These are phyloP conservation scores for Sula dactylatra DNA, from an alignment of 2,113 vertebrate genomes.

Conservation along the genomic window DNA sequence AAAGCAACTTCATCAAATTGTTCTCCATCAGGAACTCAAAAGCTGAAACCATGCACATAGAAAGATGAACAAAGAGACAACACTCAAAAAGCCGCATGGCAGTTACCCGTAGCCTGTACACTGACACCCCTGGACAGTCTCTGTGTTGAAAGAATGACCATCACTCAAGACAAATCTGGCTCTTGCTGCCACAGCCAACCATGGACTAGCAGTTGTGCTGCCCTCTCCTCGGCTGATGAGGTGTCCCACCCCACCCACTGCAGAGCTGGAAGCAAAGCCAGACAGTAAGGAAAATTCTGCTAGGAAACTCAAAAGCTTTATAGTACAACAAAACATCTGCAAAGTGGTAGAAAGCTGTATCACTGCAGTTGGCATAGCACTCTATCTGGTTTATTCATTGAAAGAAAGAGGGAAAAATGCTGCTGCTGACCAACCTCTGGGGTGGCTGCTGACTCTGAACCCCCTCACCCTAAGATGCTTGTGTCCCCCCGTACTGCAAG, in stretches of 20 bases:
- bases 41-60: not conserved
- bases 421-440: not conserved
- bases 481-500: not conserved
- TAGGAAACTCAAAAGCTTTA: not conserved
- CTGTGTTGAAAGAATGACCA: slow-evolving; percentile 72
- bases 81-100: not conserved
- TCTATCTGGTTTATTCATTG: slow-evolving; percentile 57
- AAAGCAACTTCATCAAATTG: not conserved
- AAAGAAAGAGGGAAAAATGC: slow-evolving; percentile 66
- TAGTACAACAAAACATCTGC: no score
- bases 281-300: not conserved
- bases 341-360: not conserved
- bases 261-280: slow-evolving; percentile 68
- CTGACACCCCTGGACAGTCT: slow-evolving; percentile 74
- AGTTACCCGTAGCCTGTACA: slow-evolving; percentile 85
- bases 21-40: not conserved
- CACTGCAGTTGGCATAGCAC: not conserved
- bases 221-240: slow-evolving; percentile 82
- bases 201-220: slow-evolving; percentile 92
- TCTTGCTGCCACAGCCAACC: slow-evolving; percentile 82
- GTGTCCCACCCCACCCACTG: slow-evolving; percentile 84
- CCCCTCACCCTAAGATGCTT: not conserved
- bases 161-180: slow-evolving; percentile 79
- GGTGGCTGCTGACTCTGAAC: not conserved
- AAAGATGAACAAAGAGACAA: not conserved